These are phyloP conservation scores for Limnephilus auricula DNA, from an alignment of 2,888 invertebrate genomes.

Conservation along the genomic window DNA sequence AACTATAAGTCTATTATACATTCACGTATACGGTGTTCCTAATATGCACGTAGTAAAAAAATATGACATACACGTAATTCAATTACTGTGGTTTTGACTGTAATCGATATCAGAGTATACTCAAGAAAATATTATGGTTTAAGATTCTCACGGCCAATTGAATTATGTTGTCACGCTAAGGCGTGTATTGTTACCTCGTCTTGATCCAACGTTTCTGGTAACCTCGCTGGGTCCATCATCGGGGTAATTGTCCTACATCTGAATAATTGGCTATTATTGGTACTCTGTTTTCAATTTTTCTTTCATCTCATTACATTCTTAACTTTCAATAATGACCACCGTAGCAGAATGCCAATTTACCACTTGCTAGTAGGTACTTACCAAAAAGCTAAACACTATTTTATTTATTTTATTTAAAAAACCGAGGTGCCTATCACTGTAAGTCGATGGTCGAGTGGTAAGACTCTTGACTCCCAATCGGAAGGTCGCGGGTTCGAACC, in stretches of 20 bases:
- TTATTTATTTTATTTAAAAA: no score
- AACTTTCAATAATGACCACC: not conserved
- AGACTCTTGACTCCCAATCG: no score
- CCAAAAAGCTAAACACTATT: not conserved
- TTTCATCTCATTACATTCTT: not conserved
- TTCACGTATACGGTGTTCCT: not conserved
- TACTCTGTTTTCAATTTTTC: not conserved
- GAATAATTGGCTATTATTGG: not conserved
- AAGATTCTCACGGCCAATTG: not conserved
- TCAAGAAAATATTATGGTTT: not conserved
- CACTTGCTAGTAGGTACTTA: not conserved
- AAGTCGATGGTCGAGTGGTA: no score
- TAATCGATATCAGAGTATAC: not conserved
- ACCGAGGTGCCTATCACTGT: no score
- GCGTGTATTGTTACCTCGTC: not conserved
- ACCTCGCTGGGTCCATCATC: not conserved
- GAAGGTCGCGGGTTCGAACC: no score
- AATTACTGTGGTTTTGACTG: not conserved
- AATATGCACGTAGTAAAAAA: not conserved
- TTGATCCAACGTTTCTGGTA: not conserved
- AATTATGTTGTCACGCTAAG: not conserved
- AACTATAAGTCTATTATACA: not conserved
- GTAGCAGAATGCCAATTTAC: not conserved
- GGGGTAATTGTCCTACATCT: no score
- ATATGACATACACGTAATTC: not conserved